phyloP scores from a whole-genome alignment of 92 coral and sea anemone species.

The Galaxea fascicularis region DNA sequence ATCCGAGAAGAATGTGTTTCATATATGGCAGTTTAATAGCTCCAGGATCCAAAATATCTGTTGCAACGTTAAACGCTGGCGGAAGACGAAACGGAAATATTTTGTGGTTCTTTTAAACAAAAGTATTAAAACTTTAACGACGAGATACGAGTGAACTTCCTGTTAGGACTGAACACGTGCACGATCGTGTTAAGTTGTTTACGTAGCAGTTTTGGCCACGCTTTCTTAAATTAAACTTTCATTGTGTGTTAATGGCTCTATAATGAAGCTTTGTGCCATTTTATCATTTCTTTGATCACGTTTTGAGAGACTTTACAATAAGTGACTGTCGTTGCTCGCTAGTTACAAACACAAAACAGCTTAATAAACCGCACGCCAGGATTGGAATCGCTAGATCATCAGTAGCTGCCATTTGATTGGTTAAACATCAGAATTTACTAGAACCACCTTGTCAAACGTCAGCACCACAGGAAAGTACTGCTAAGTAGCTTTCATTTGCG shows the following conservation, averaged over 20 bases:
- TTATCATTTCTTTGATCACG: not conserved
- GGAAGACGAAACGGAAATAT: not conserved
- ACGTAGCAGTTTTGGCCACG: not conserved
- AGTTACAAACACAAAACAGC: not conserved
- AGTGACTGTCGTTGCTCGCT: not conserved
- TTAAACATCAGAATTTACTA: too few relatives aligned
- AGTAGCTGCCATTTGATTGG: too few relatives aligned
- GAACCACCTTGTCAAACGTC: too few relatives aligned
- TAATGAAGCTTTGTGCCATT: not conserved
- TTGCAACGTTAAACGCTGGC: not conserved
- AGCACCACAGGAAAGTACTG: too few relatives aligned
- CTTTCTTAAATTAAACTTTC: slow-evolving; percentile 3
- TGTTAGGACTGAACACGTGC: not conserved
- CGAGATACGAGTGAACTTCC: not conserved
- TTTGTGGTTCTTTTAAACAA: not conserved
- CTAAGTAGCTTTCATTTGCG: too few relatives aligned
- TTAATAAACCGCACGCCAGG: too few relatives aligned
- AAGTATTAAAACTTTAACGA: not conserved
- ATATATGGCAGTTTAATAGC: too few relatives aligned
- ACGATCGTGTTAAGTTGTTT: slow-evolving; percentile 20
- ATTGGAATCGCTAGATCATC: too few relatives aligned
- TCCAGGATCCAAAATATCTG: not conserved
- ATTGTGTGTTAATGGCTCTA: slow-evolving; percentile 17
- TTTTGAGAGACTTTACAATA: not conserved
- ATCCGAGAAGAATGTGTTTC: too few relatives aligned